Conservation (phyloP, 1,140 invertebrate genomes). For the Calliopsis andreniformis region DNA sequence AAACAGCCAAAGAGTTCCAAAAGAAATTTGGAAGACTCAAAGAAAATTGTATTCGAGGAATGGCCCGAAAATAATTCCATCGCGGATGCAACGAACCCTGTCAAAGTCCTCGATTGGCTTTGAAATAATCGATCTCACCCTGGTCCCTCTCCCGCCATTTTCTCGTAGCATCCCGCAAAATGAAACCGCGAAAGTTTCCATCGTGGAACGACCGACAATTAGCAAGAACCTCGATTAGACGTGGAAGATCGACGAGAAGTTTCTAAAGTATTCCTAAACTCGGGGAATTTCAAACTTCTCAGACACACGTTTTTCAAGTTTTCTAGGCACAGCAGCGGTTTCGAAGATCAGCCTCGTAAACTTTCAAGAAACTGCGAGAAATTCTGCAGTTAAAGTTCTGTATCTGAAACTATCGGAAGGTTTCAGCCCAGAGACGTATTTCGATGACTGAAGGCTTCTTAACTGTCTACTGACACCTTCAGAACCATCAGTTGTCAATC, state of each 20-base stretch:
- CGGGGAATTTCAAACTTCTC: not conserved
- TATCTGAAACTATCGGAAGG: not conserved
- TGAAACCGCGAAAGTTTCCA: not conserved
- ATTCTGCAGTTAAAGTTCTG: not conserved
- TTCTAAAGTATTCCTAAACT: not conserved
- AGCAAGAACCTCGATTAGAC: not conserved
- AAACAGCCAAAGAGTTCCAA: not conserved
- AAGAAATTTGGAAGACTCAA: too few relatives aligned
- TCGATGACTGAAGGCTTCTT: not conserved
- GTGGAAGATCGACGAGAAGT: not conserved
- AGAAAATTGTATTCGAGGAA: not conserved
- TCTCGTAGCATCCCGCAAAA: not conserved
- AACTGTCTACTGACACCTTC: not conserved
- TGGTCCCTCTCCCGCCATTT: not conserved
- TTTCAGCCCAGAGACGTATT: not conserved
- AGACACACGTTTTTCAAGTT: not conserved
- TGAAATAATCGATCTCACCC: not conserved
- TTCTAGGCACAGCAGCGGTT: too few relatives aligned
- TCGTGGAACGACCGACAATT: constrained; percentile 11
- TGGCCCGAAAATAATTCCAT: constrained; percentile 2
- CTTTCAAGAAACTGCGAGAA: not conserved
- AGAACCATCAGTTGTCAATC: not conserved
- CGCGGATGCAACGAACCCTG: constrained; percentile 17
- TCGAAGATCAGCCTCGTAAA: not conserved
- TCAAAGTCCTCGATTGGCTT: constrained; percentile 20